Conservation (phyloP, 1,140 invertebrate genomes). For the Euwallacea fornicatus region DNA sequence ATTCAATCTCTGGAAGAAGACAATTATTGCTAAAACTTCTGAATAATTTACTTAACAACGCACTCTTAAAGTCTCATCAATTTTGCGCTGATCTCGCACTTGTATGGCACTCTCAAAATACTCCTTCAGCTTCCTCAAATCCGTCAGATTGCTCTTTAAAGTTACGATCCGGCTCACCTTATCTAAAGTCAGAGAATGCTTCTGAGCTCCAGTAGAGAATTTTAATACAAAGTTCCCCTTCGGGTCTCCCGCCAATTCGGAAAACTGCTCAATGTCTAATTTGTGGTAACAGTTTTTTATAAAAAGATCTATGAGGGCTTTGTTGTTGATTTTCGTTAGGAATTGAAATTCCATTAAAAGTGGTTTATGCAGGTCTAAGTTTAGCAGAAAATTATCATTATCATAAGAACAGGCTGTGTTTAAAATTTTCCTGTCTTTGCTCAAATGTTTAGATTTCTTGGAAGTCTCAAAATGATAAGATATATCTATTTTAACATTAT, state of each 20-base stretch:
- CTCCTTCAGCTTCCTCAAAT: slow-evolving; percentile 17
- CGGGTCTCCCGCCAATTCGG: slow-evolving; percentile 32
- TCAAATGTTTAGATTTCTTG: slow-evolving; percentile 13
- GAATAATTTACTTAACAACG: too few species aligned
- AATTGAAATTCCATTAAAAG: slow-evolving; percentile 29
- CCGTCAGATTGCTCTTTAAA: slow-evolving; percentile 19
- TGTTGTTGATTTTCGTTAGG: slow-evolving; percentile 28
- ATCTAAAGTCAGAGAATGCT: slow-evolving; percentile 28
- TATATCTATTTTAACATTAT: slow-evolving; percentile 27
- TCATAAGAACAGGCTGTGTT: slow-evolving; percentile 29
- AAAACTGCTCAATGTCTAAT: slow-evolving; percentile 34
- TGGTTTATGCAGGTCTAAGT: slow-evolving; percentile 13
- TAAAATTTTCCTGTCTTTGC: slow-evolving; percentile 18
- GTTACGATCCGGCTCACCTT: slow-evolving; percentile 16
- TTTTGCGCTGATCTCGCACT: neutral
- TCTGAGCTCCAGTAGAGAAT: slow-evolving; percentile 30
- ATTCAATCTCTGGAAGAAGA: too few species aligned
- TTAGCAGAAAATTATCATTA: neutral
- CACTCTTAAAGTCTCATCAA: slow-evolving; percentile 16
- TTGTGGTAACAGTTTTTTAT: slow-evolving; percentile 40
- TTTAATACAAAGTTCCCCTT: slow-evolving; percentile 28
- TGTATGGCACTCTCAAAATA: slow-evolving; percentile 21
- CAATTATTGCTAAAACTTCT: too few species aligned
- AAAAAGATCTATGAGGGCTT: slow-evolving; percentile 26
- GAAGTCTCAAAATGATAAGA: slow-evolving; percentile 40